These are phyloP conservation scores for Petroica traversi DNA, from an alignment of 2,113 vertebrate species.

Conservation along the genomic window DNA sequence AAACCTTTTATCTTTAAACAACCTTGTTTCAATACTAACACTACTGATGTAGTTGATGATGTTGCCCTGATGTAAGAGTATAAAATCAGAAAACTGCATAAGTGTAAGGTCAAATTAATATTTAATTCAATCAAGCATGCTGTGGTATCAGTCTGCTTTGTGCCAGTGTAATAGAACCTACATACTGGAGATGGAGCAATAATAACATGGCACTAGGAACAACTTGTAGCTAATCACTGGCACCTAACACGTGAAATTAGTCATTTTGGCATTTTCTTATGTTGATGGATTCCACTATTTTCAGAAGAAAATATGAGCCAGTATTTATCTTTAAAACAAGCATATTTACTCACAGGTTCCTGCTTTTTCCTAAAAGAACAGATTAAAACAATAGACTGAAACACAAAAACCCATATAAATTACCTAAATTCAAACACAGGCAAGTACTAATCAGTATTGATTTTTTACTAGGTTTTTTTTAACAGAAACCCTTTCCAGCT, in stretches of 20 bases:
- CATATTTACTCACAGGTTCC: not conserved
- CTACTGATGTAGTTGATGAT: not conserved
- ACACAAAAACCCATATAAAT: not conserved
- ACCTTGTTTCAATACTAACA: not conserved
- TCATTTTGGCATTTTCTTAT: not conserved
- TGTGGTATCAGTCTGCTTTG: not conserved
- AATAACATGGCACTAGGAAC: not conserved
- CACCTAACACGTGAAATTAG: slow-evolving; percentile 8
- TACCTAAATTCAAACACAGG: not conserved
- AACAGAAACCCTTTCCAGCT: not conserved
- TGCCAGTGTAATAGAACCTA: not conserved
- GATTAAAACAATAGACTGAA: not conserved
- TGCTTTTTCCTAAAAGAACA: not conserved
- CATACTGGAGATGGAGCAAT: not conserved
- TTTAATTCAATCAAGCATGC: not conserved
- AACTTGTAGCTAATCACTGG: not conserved
- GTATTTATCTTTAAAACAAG: not conserved
- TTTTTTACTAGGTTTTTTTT: not conserved
- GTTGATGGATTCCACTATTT: not conserved
- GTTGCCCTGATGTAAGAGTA: not conserved
- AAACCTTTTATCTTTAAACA: not conserved
- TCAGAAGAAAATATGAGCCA: not conserved
- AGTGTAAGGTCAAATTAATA: not conserved
- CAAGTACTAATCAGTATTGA: not conserved
- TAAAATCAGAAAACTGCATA: not conserved